Percentiles rank a stretch among this genome's conserved stretches.
Evolutionary conservation across 2,113 vertebrate species (phyloP).

Genomic region (Calyptomena viridis): DNA sequence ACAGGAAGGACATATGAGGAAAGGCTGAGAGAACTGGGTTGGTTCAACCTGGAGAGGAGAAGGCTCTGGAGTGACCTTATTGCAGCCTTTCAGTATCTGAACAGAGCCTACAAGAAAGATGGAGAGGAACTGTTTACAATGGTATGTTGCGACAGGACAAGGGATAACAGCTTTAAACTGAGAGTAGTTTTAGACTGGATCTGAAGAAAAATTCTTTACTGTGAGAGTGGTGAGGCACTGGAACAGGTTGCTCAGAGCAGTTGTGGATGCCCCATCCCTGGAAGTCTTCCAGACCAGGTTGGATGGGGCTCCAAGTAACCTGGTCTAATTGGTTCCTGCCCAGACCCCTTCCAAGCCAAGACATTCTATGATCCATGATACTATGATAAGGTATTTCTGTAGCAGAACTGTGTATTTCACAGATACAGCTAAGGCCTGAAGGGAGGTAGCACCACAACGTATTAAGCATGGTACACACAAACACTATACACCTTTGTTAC

Average conservation of each 20-base stretch:
- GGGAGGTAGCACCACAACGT: not conserved
- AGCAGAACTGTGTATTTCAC: not conserved
- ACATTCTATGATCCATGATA: not conserved
- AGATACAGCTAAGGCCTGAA: not conserved
- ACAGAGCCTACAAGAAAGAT: not conserved
- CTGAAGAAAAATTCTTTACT: not conserved
- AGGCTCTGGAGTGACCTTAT: not conserved
- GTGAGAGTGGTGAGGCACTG: not conserved
- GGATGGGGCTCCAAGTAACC: not conserved
- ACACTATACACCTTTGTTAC: accelerated
- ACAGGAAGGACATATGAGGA: not conserved
- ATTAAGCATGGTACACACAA: accelerated
- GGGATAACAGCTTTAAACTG: not conserved
- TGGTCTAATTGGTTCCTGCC: not conserved
- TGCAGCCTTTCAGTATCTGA: not conserved
- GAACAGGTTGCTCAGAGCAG: not conserved
- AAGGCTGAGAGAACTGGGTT: not conserved
- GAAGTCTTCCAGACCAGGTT: not conserved
- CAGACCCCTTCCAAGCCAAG: not conserved
- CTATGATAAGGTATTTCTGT: not conserved
- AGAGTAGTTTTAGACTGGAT: not conserved
- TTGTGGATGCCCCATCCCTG: not conserved
- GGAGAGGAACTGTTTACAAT: not conserved
- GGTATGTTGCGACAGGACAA: too few relatives aligned
- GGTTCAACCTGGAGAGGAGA: not conserved